Base-by-base conservation (phyloP, 2,888 invertebrate species). In the Melolontha melolontha region DNA sequence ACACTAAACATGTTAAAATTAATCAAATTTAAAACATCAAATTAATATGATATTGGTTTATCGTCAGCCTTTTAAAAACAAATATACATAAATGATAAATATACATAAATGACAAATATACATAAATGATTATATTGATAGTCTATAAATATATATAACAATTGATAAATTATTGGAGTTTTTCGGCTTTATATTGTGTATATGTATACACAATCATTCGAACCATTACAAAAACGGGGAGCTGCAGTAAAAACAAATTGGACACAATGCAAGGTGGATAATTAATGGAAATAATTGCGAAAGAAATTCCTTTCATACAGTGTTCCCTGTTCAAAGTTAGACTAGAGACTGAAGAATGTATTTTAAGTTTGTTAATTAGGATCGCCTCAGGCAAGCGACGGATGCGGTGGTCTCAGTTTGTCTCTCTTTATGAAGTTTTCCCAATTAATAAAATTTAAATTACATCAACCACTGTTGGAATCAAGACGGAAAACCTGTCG, bases 361-460 rank as follows among this genome's bases (percentile, higher is more conserved):
- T 39, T 62, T 47, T 62, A 62, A 62, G 59, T 62, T 62, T 62
- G 59, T 71, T 71, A 71, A 71, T 71, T 71, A 71, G 69, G 68
- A 71, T 71, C 39, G 71, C 71, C 69, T 52, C 42, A 54, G 68
- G 71, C 71, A 57, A 66, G 50, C 68, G 70, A 70, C 70, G 57
- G 52, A 62, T 64, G 27, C 55, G 55, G 49, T 29, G 50, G 66
- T 17, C 50, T 29, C 59, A 5, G 14, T 62, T 16, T 27, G 47
- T 49, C 39, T 62, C 59, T 17, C 59, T 59, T 44, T 47, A 62
- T 47, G 14, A 62, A 62, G 47, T 62, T 62, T 62, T 62, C 47
- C 59, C 59, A 62, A 62, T 62, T 62, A 62, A 62, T 62, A 47
- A 62, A 62, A 49, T 47, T 47, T 34, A 39, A 62, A 62, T 62